Percentiles rank a stretch among this genome's conserved stretches.
Evolutionary conservation across 2,797 vertebrate genomes (phyloP).

Genomic region (Acridotheres tristis): DNA sequence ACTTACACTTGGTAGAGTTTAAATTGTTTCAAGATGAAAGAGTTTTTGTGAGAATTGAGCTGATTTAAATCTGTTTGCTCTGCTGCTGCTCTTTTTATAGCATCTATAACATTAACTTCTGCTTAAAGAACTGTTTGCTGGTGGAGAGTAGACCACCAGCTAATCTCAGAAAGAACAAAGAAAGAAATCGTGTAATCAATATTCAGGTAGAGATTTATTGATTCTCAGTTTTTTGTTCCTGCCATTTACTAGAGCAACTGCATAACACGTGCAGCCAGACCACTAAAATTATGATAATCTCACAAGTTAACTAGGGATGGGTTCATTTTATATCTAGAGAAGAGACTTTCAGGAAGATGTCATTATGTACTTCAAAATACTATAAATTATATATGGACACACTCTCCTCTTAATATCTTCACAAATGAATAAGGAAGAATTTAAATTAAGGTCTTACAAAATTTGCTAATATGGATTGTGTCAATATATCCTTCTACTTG

Average conservation of each 20-base stretch:
- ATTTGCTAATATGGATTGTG: neutral
- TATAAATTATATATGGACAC: neutral
- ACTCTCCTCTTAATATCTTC: neutral
- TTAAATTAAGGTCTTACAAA: neutral
- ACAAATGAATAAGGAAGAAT: neutral
- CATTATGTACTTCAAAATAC: neutral
- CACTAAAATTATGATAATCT: neutral
- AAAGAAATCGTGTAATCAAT: conserved; percentile 25
- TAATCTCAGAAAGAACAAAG: conserved; percentile 35
- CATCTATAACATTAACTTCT: conserved; percentile 29
- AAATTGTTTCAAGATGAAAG: conserved; percentile 45
- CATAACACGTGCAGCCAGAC: neutral
- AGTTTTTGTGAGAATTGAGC: conserved; percentile 15
- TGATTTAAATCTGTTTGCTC: conserved; percentile 49
- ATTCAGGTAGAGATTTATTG: neutral
- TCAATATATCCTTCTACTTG: neutral
- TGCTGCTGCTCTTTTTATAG: conserved; percentile 31
- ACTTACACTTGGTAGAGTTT: conserved; percentile 31
- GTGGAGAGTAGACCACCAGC: conserved; percentile 27
- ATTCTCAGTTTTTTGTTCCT: conserved; percentile 13
- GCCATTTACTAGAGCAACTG: neutral
- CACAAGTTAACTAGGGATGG: neutral
- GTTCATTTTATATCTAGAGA: neutral
- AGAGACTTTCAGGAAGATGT: neutral
- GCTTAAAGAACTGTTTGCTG: conserved; percentile 24